Percentiles rank a stretch among this genome's conserved stretches.
These are phyloP conservation scores for Salminus brasiliensis DNA, from an alignment of 2,113 vertebrate species.

Conservation along the genomic window DNA sequence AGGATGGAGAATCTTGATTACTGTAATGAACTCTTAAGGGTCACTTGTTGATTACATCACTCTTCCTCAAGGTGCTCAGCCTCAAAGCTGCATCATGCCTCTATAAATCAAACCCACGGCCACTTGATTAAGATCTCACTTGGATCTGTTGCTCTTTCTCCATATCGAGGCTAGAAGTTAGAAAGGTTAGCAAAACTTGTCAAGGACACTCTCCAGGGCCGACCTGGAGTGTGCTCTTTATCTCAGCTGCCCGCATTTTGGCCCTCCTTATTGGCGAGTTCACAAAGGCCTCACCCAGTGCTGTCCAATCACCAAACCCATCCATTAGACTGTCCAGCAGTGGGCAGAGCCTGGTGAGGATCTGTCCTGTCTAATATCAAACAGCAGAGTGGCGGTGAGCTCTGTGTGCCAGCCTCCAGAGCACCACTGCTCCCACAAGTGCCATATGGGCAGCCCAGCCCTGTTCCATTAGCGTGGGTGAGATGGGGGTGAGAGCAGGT, in stretches of 20 bases:
- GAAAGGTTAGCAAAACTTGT: conserved; percentile 48
- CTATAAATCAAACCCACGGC: conserved; percentile 21
- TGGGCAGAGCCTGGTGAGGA: conserved; percentile 63
- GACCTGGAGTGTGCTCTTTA: conserved; percentile 17
- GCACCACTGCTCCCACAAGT: conserved; percentile 67
- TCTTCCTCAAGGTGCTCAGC: conserved; percentile 9
- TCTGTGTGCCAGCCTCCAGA: conserved; percentile 68
- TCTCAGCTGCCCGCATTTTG: conserved; percentile 48
- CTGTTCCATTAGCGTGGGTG: conserved; percentile 75
- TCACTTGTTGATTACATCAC: conserved; percentile 46
- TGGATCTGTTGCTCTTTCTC: conserved; percentile 2
- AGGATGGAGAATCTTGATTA: neutral
- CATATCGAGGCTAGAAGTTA: neutral
- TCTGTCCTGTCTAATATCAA: conserved; percentile 75
- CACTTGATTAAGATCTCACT: conserved; percentile 9
- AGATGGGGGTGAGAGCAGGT: conserved; percentile 62
- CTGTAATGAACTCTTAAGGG: conserved; percentile 19
- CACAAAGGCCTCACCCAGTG: conserved; percentile 49
- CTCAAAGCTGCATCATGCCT: neutral
- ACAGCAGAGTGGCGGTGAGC: conserved; percentile 66
- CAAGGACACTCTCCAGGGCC: conserved; percentile 49
- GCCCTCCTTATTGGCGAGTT: conserved; percentile 57
- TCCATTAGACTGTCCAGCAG: conserved; percentile 60
- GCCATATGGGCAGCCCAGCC: conserved; percentile 77
- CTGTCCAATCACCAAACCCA: conserved; percentile 60